Evolutionary conservation across 1,140 invertebrate genomes (phyloP).

Genomic region (Amyelois transitella): DNA sequence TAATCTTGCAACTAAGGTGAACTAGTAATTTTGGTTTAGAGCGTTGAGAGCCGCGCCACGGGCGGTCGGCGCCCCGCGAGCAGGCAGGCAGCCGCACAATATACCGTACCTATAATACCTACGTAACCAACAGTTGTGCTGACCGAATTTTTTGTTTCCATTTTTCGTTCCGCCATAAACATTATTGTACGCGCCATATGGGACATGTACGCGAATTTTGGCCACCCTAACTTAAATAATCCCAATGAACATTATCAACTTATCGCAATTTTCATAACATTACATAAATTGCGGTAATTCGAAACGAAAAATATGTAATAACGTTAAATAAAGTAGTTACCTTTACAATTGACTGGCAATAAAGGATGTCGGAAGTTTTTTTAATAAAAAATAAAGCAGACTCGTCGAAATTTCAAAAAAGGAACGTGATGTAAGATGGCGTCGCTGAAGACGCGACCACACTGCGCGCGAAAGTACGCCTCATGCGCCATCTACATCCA

Average conservation of each 20-base stretch:
- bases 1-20: slow-evolving; percentile 26
- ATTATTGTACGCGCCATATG: slow-evolving; percentile 51
- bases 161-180: slow-evolving; percentile 49
- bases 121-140: slow-evolving; percentile 53
- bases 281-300: background rate
- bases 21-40: slow-evolving; percentile 51
- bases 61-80: slow-evolving; percentile 43
- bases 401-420: slow-evolving; percentile 34
- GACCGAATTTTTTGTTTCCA: slow-evolving; percentile 40
- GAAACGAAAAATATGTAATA: background rate
- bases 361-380: slow-evolving; percentile 23
- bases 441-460: slow-evolving; percentile 50
- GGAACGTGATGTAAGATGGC: slow-evolving; percentile 28
- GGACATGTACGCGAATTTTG: slow-evolving; percentile 36
- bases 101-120: slow-evolving; percentile 48
- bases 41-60: slow-evolving; percentile 45
- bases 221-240: slow-evolving; percentile 27
- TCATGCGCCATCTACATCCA: slow-evolving; percentile 59
- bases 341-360: slow-evolving; percentile 13
- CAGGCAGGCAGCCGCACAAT: slow-evolving; percentile 41
- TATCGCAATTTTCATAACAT: slow-evolving; percentile 2
- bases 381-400: slow-evolving; percentile 24
- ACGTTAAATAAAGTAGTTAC: background rate
- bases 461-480: slow-evolving; percentile 28
- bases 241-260: slow-evolving; percentile 17